Conservation (phyloP, 2,113 vertebrate genomes). For the Melanostigma gelatinosum region DNA sequence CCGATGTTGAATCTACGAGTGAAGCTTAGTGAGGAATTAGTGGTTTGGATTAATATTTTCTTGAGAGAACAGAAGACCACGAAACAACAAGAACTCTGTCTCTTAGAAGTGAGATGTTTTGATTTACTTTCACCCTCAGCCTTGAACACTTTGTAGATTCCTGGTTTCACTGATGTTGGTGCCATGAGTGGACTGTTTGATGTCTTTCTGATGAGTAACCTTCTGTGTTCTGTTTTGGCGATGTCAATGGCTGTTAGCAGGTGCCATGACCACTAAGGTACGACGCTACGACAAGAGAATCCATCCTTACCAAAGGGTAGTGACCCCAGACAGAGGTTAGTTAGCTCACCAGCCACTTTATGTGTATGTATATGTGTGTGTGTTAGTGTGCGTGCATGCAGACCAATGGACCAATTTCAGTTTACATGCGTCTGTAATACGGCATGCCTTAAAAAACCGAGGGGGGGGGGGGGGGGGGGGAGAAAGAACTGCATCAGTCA, state of each 20-base stretch:
- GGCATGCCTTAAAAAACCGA: constrained; percentile 61
- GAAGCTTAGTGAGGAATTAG: constrained; percentile 69
- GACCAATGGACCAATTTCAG: constrained; percentile 76
- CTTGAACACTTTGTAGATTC: constrained; percentile 68
- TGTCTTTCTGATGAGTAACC: constrained; percentile 92
- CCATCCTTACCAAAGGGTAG: constrained; percentile 99
- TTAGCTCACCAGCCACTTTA: constrained; percentile 90
- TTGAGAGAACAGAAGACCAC: constrained; percentile 71
- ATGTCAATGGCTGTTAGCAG: constrained; percentile 97
- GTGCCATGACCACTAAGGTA: constrained; percentile 99
- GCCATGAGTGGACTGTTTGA: constrained; percentile 80
- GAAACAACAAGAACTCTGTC: constrained; percentile 63
- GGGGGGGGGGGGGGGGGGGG: background rate
- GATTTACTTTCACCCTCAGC: constrained; percentile 61
- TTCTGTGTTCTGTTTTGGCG: constrained; percentile 95
- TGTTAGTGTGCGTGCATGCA: constrained; percentile 67
- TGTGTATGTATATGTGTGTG: constrained; percentile 64
- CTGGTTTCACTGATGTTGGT: constrained; percentile 72
- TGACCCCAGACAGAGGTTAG: constrained; percentile 99
- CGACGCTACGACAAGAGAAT: constrained; percentile 99
- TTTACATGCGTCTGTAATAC: constrained; percentile 70
- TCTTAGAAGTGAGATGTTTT: constrained; percentile 56
- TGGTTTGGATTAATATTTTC: constrained; percentile 67
- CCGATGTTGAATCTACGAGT: constrained; percentile 69
- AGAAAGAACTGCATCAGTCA: constrained; percentile 37